Percentiles rank a stretch among this genome's conserved stretches.
Conservation (phyloP, 2,888 invertebrate species). For the Xestia ashworthii region DNA sequence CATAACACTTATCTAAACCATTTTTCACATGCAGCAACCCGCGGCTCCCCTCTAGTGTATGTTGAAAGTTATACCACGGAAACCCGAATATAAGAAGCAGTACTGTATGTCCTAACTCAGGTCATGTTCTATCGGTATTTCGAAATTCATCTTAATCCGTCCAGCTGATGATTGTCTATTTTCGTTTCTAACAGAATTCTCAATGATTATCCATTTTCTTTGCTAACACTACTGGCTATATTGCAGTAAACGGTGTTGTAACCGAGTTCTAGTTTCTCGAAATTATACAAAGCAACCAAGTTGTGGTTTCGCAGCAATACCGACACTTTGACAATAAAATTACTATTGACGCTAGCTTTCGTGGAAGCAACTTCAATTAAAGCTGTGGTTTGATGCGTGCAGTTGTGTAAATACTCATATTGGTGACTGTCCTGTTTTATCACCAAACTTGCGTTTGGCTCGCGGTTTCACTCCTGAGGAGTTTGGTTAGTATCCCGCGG, state of each 20-base stretch:
- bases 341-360: conserved; percentile 1
- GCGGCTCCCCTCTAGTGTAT: no score
- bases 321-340: not conserved
- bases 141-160: not conserved
- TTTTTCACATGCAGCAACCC: no score
- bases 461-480: not conserved
- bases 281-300: conserved; percentile 9
- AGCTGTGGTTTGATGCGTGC: not conserved
- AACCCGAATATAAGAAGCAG: no score
- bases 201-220: not conserved
- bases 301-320: conserved; percentile 16
- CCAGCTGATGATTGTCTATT: not conserved
- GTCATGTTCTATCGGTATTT: no score
- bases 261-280: not conserved
- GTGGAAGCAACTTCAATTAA: not conserved
- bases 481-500: no score
- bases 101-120: no score
- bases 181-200: no score
- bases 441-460: not conserved
- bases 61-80: no score
- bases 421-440: not conserved
- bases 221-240: not conserved
- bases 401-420: not conserved
- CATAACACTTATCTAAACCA: no score
- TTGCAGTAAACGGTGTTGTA: not conserved